Evolutionary conservation across 2,113 vertebrate genomes (phyloP).

Genomic region (Sarotherodon lohbergeri): DNA sequence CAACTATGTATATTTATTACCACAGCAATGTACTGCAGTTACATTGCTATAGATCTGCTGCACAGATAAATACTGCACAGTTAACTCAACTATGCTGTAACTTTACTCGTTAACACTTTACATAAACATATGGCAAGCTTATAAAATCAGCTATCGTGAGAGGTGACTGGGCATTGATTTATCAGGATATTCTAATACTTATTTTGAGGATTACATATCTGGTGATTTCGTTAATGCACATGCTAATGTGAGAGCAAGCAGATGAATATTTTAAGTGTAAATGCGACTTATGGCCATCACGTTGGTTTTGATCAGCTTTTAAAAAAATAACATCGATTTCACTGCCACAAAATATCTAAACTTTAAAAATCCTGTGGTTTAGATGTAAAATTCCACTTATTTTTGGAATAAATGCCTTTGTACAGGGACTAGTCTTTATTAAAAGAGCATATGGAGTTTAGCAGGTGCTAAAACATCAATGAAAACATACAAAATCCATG

Average conservation of each 20-base stretch:
- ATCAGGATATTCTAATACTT: background rate
- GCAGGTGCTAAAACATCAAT: too few relatives aligned
- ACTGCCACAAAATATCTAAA: background rate
- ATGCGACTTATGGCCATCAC: background rate
- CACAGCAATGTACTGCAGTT: background rate
- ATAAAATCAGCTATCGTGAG: background rate
- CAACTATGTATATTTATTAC: background rate
- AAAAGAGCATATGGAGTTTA: background rate
- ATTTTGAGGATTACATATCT: background rate
- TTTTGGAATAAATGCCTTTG: background rate
- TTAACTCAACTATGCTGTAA: background rate
- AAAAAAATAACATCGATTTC: background rate
- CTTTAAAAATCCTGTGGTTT: background rate
- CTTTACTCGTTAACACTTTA: background rate
- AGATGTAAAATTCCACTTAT: background rate
- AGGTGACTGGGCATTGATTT: background rate
- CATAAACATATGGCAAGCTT: background rate
- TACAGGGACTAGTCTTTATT: background rate
- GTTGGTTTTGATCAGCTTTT: background rate
- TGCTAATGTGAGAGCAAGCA: background rate
- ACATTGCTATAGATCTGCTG: background rate
- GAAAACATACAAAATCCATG: background rate
- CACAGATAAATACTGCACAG: background rate
- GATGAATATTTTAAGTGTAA: background rate
- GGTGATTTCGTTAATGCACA: background rate